Base-by-base conservation (phyloP, 1,140 invertebrate genomes). In the Oscheius sp. region DNA sequence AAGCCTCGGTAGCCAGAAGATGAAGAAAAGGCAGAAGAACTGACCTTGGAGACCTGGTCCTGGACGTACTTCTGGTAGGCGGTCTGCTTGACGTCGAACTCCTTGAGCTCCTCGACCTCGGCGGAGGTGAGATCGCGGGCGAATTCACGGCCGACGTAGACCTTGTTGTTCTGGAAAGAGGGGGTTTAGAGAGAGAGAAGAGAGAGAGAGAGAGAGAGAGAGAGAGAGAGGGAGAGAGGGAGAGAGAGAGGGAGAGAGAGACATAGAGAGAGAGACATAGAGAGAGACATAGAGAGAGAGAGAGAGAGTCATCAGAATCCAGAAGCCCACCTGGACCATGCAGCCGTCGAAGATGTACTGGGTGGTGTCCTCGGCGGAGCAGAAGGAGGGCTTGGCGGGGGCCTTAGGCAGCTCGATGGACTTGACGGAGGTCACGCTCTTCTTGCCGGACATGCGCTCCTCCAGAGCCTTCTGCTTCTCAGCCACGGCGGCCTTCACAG, bases 271-370 rank as follows among this genome's bases (percentile, higher is more conserved):
- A n/a, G n/a, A n/a, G n/a, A n/a, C n/a, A n/a, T n/a, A n/a, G n/a
- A n/a, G n/a, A n/a, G n/a, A n/a, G n/a, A n/a, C n/a, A n/a, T n/a
- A n/a, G n/a, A n/a, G n/a, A n/a, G n/a, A 15, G 2, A 20, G 31
- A 63, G 2, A 42, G 31, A 55, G 34, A n/a, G 3, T 20, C 1
- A 45, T 38, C 26, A 34, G 10, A 23, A 36, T 32, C 29, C 28
- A 36, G 2, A 26, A 62, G 32, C 42, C 35, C 46, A 75, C 70
- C 29, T 75, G 80, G 28, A 82, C 75, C 36, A 69, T 80, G 55
- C 77, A 78, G 23, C 77, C 77, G 49, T 78, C 77, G 58, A 82
- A 82, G 62, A 83, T 73, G 75, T 82, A 82, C 69, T 82, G 80
- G 29, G 80, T 82, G 2, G 82, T 84, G n/a, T 80, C 78, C 35